phyloP scores from a whole-genome alignment of 2,113 vertebrate genomes.

The Tupaia chinensis region DNA sequence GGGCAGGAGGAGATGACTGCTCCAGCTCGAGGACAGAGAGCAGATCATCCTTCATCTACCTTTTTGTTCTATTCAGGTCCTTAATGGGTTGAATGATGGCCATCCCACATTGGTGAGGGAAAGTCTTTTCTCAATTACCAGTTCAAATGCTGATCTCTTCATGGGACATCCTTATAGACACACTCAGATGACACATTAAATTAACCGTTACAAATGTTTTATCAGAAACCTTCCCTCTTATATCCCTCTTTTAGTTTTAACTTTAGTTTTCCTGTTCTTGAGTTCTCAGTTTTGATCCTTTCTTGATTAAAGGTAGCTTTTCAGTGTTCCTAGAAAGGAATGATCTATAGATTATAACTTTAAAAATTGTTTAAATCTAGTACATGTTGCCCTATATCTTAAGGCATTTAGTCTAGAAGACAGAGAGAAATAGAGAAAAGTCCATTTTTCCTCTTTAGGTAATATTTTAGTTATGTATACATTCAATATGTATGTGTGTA shows the following conservation, averaged over 20 bases:
- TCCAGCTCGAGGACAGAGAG: neutral
- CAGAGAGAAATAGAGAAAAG: neutral
- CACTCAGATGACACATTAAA: neutral
- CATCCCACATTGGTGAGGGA: neutral
- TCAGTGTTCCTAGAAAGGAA: neutral
- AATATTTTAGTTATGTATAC: neutral
- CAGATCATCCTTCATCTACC: neutral
- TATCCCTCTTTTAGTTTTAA: neutral
- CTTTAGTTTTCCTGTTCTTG: neutral
- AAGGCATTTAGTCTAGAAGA: neutral
- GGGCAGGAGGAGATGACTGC: neutral
- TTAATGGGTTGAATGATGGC: neutral
- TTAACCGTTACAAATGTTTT: too few species aligned
- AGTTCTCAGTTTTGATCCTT: neutral
- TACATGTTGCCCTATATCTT: neutral
- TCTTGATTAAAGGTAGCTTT: neutral
- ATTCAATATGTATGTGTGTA: too few species aligned
- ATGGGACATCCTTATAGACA: neutral
- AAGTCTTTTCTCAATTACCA: neutral
- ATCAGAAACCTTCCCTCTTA: neutral
- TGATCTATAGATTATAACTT: neutral
- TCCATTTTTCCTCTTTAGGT: neutral
- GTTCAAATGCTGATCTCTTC: neutral
- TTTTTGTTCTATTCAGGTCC: neutral
- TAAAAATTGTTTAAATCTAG: neutral